Evolutionary conservation across 1,140 invertebrate species (phyloP), one percentile per base, ranked within the genome.

Genomic region (Brachionus paranguensis): DNA sequence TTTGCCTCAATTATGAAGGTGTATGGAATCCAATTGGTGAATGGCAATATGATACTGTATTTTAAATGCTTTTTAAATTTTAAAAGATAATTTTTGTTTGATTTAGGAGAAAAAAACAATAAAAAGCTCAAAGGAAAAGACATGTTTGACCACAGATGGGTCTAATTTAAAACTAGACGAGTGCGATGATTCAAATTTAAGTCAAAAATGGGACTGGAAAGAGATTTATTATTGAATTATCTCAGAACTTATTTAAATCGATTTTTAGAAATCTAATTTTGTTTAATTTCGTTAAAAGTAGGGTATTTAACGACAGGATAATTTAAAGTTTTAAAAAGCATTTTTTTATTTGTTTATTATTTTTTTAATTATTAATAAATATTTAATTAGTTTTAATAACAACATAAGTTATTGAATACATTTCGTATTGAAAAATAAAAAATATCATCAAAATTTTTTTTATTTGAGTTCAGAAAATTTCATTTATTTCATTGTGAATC

Each of bases 181-280:
- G 45, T 84, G 84, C 68, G 84, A 84, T 84, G 29, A 64, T 55
- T 37, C 37, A 10, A 65, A 78, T 78, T 17, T 45, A 45, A 47
- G 17, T 29, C 84, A 78, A 70, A 84, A 78, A 53, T 84, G 84
- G 84, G 41, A n/a, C 10, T 84, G 84, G 84, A 78, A 68, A 47
- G 74, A 84, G 64, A 78, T 84, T 37, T 78, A 84, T 78, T 79
- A 78, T 70, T 84, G 41, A 83, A 81, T 4, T 27, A 14, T 14
- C 53, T 60, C 53, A 24, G 17, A 20, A 60, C 53, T 47, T 24
- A 60, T 60, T 60, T 24, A 60, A 60, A 20, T 60, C 20, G 53
- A 24, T 60, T 60, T 60, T 60, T 60, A 60, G 20, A 20, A 60
- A 60, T 60, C 17, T 60, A 60, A 24, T 60, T 60, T 60, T 60